phyloP scores from a whole-genome alignment of 2,888 invertebrate species.

The Sminthurides aquaticus region DNA sequence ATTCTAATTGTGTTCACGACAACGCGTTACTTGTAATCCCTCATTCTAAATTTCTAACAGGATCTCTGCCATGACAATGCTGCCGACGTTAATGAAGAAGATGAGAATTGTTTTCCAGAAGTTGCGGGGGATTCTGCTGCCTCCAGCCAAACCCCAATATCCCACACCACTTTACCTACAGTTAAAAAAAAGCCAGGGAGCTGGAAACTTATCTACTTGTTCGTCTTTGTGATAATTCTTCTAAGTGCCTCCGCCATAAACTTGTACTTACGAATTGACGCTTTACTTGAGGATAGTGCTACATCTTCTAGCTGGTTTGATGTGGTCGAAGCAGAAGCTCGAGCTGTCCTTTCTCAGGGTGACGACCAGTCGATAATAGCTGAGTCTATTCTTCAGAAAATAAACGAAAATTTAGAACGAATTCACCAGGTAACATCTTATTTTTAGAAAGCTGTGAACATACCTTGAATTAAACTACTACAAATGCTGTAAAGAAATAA shows the following conservation, averaged over 20 bases:
- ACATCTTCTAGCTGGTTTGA: too few species aligned
- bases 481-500: background rate
- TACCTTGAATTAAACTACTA: background rate
- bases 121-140: background rate
- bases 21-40: background rate
- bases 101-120: background rate
- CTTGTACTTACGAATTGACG: conserved; percentile 16
- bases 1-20: background rate
- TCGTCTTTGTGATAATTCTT: conserved; percentile 2
- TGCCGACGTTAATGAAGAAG: background rate
- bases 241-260: conserved; percentile 9
- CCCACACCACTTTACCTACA: too few species aligned
- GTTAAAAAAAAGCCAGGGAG: too few species aligned
- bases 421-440: conserved; percentile 6
- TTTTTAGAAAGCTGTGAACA: background rate
- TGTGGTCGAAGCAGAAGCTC: background rate
- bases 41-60: background rate
- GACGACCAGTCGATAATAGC: background rate
- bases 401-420: conserved; percentile 15
- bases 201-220: too few species aligned
- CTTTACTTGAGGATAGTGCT: background rate
- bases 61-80: background rate
- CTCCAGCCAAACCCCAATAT: background rate
- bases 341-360: background rate
- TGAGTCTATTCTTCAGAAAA: background rate